Conservation (phyloP, 2,888 invertebrate species). For the Masnerella sp. region DNA sequence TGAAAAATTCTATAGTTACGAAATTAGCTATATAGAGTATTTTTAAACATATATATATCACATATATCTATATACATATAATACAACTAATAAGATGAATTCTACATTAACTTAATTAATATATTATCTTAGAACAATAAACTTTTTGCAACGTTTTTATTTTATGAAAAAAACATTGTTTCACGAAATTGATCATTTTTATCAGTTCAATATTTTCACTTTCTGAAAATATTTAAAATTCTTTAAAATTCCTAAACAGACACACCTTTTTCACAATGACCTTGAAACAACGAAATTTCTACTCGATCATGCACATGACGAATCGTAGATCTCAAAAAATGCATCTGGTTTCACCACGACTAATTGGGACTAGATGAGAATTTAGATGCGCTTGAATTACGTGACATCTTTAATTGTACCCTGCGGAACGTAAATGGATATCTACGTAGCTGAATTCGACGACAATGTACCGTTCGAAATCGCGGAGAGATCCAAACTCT, state of each 20-base stretch:
- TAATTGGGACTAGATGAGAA: constrained; percentile 5
- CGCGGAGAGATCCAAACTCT: too few species aligned
- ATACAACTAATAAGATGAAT: too few species aligned
- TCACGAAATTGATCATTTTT: neutral
- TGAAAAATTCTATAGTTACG: too few species aligned
- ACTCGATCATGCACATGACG: constrained; percentile 13
- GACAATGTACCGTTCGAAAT: neutral
- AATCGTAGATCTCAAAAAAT: constrained; percentile 17
- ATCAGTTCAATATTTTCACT: too few species aligned
- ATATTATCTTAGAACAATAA: too few species aligned
- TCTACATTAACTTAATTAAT: too few species aligned
- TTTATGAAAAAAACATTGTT: too few species aligned
- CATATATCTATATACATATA: too few species aligned
- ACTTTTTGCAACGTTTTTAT: too few species aligned
- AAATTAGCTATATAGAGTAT: too few species aligned
- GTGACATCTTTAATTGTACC: constrained; percentile 13
- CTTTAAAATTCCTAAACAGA: neutral
- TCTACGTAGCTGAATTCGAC: neutral
- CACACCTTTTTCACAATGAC: constrained; percentile 29
- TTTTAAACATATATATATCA: too few species aligned
- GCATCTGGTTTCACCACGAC: constrained; percentile 7
- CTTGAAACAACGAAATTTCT: constrained; percentile 30
- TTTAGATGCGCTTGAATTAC: constrained; percentile 7
- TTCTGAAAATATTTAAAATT: too few species aligned
- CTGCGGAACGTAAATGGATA: neutral